phyloP scores from a whole-genome alignment of 2,113 vertebrate genomes.

The Eolophus roseicapilla region DNA sequence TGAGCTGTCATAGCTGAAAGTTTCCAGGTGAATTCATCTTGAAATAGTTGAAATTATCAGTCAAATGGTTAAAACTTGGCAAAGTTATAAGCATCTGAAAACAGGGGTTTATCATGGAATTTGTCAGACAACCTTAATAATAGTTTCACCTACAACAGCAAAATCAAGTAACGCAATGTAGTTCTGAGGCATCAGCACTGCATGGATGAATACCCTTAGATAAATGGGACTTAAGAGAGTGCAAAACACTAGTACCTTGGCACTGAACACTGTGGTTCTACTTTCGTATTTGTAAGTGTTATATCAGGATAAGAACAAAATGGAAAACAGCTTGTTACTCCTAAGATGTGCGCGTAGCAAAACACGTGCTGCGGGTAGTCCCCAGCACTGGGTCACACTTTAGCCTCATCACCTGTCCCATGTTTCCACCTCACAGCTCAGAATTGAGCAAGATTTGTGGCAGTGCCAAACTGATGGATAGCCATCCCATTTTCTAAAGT shows the following conservation, averaged over 20 bases:
- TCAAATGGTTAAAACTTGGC: conserved; percentile 1
- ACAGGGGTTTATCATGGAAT: neutral
- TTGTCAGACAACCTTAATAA: conserved; percentile 48
- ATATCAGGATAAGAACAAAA: neutral
- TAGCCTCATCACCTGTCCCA: neutral
- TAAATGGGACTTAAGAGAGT: conserved; percentile 26
- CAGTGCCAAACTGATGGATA: conserved; percentile 55
- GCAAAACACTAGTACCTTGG: neutral
- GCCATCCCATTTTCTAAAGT: conserved; percentile 46
- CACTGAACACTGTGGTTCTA: neutral
- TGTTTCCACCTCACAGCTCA: conserved; percentile 24
- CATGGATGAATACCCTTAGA: conserved; percentile 1
- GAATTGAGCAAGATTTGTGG: conserved; percentile 21
- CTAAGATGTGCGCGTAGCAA: neutral
- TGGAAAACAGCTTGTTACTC: neutral
- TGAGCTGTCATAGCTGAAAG: neutral
- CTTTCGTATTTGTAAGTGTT: neutral
- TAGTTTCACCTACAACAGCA: conserved; percentile 45
- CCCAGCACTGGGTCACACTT: neutral
- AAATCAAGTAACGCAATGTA: neutral
- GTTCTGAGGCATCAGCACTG: conserved; percentile 52
- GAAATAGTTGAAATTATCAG: neutral
- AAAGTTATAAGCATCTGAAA: neutral
- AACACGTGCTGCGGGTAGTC: neutral
- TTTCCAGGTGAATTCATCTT: conserved; percentile 31